These are phyloP conservation scores for Pao palembangensis DNA, from an alignment of 2,113 vertebrate genomes.

Conservation along the genomic window DNA sequence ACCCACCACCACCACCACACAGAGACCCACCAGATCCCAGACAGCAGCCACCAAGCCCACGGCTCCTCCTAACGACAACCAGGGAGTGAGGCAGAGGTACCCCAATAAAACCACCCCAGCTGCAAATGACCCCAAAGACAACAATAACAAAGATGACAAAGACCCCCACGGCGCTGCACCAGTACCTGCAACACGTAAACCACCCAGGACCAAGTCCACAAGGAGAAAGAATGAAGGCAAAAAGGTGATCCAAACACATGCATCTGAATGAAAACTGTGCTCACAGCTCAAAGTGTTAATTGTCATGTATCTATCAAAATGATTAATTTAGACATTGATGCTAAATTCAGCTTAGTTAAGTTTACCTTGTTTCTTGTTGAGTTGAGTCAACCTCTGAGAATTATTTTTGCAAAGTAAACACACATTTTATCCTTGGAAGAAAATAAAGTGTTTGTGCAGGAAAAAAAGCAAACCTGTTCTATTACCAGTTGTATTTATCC, in stretches of 20 bases:
- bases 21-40: constrained; percentile 61
- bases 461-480: neutral
- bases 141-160: constrained; percentile 78
- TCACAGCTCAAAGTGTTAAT: too few relatives aligned
- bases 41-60: constrained; percentile 58
- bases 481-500: neutral
- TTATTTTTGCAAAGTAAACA: too few relatives aligned
- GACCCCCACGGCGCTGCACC: constrained; percentile 66
- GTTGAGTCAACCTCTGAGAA: too few relatives aligned
- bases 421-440: neutral
- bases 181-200: constrained; percentile 74
- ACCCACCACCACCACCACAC: constrained; percentile 62
- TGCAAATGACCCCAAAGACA: constrained; percentile 85
- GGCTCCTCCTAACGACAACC: constrained; percentile 71
- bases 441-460: neutral
- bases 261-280: neutral
- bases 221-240: constrained; percentile 80
- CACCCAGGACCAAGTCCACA: constrained; percentile 74
- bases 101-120: constrained; percentile 60
- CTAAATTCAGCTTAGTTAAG: too few relatives aligned
- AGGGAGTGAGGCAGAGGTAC: constrained; percentile 73
- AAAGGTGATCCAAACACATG: constrained; percentile 39
- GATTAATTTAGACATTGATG: too few relatives aligned
- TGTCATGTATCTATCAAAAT: too few relatives aligned
- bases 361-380: too few relatives aligned